Percentiles rank a stretch among this genome's conserved stretches.
Conservation (phyloP, 2,113 vertebrate species). For the Xerus inauris region DNA sequence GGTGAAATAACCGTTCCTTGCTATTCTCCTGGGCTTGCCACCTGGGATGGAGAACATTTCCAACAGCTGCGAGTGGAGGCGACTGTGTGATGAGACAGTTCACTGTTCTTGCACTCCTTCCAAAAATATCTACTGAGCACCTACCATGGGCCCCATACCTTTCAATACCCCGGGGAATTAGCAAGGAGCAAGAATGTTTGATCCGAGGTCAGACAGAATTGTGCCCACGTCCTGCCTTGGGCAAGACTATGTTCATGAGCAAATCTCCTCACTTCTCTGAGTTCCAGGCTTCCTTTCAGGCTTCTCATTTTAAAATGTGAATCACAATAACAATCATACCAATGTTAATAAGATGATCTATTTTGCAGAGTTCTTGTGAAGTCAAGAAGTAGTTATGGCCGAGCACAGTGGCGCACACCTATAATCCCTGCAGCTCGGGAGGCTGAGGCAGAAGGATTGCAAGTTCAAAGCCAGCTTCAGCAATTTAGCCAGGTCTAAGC, state of each 20-base stretch:
- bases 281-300: not conserved
- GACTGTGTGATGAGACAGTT: not conserved
- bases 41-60: not conserved
- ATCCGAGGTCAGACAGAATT: not conserved
- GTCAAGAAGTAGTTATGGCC: not conserved
- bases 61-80: not conserved
- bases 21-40: not conserved
- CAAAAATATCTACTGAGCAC: not conserved
- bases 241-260: too few species aligned
- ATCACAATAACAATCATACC: not conserved
- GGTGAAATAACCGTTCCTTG: not conserved
- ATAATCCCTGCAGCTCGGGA: too few species aligned
- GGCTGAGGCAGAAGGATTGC: too few species aligned
- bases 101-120: not conserved
- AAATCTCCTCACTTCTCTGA: not conserved
- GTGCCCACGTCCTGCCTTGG: not conserved
- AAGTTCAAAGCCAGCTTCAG: too few species aligned
- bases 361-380: not conserved
- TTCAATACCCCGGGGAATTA: not conserved
- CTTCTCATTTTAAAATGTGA: not conserved
- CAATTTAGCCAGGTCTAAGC: too few species aligned
- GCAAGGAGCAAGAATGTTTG: not conserved
- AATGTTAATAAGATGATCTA: not conserved
- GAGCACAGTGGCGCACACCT: too few species aligned
- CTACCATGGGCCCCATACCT: not conserved